Evolutionary conservation across 2,113 vertebrate species (phyloP).

Genomic region (Tachuris rubrigastra): DNA sequence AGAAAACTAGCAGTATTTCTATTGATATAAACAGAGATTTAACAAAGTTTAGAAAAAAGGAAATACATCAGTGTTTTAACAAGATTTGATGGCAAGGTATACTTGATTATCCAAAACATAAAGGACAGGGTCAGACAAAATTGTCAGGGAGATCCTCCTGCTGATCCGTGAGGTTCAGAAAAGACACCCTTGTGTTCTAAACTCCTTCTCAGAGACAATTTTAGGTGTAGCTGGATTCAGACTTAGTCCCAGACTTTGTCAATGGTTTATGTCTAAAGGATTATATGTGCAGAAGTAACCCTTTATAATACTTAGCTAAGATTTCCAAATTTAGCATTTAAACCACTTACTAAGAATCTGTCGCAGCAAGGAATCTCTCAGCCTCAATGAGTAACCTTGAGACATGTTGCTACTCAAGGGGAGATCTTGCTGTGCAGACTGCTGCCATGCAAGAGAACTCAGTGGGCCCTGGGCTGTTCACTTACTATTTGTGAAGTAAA

Average conservation of each 20-base stretch:
- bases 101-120: neutral
- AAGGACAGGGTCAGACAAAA: neutral
- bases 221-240: neutral
- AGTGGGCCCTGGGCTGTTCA: too few relatives aligned
- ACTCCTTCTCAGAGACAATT: neutral
- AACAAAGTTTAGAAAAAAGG: neutral
- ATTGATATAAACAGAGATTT: neutral
- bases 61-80: neutral
- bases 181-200: neutral
- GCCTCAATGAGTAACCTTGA: neutral
- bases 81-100: neutral
- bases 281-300: neutral
- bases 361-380: neutral
- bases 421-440: neutral
- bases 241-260: neutral
- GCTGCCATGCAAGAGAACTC: neutral
- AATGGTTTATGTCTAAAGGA: neutral
- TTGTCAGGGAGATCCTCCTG: neutral
- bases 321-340: neutral
- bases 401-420: neutral
- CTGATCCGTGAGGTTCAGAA: neutral
- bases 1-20: neutral
- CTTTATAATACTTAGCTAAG: neutral
- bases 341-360: neutral
- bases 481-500: neutral